Evolutionary conservation across 2,113 vertebrate species (phyloP).

Genomic region (Petroica traversi): DNA sequence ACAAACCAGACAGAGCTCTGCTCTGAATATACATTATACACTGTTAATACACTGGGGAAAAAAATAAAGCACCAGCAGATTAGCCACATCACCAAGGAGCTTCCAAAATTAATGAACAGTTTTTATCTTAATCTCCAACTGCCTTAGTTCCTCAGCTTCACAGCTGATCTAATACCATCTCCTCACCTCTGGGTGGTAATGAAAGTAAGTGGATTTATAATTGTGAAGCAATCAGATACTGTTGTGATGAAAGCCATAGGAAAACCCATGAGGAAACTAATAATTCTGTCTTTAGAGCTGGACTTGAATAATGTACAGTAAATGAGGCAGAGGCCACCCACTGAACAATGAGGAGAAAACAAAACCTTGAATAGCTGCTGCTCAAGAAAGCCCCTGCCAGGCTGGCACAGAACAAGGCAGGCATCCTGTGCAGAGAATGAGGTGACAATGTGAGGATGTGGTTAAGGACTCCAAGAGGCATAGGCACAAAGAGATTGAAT

Average conservation of each 20-base stretch:
- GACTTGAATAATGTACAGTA: constrained; percentile 55
- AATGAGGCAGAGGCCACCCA: constrained; percentile 59
- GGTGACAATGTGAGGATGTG: constrained; percentile 60
- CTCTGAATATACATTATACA: not conserved
- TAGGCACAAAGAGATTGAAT: constrained; percentile 35
- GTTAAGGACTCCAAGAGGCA: constrained; percentile 24
- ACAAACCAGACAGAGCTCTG: not conserved
- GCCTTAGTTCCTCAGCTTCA: not conserved
- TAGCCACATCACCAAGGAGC: not conserved
- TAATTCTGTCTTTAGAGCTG: constrained; percentile 55
- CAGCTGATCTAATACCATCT: not conserved
- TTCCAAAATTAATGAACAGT: not conserved
- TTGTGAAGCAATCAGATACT: constrained; percentile 36
- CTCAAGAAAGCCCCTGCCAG: constrained; percentile 28
- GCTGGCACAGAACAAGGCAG: constrained; percentile 48
- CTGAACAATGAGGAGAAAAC: constrained; percentile 55
- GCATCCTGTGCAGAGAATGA: constrained; percentile 59
- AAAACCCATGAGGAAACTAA: constrained; percentile 58
- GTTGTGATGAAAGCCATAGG: constrained; percentile 40
- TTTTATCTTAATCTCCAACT: constrained; percentile 13
- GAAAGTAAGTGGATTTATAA: constrained; percentile 35
- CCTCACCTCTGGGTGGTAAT: not conserved
- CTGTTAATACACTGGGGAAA: not conserved
- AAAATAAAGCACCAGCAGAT: not conserved
- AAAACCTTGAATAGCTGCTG: constrained; percentile 48